A percentile compares a stretch with the other conserved stretches of the same genome.
Conservation (phyloP, 2,888 invertebrate genomes). For the Rhodophaea formosa region DNA sequence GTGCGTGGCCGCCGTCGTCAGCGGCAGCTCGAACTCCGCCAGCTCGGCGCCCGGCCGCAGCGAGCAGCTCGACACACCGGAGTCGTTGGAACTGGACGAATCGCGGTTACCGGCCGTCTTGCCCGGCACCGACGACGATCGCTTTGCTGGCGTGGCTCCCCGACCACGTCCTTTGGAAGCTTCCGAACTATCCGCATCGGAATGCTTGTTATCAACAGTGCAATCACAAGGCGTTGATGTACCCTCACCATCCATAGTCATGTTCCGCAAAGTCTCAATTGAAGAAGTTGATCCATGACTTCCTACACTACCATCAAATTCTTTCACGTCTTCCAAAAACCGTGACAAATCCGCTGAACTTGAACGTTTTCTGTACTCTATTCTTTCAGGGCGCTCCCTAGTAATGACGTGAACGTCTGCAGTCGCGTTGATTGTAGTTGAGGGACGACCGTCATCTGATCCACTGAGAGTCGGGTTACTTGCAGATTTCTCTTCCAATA, state of each 20-base stretch:
- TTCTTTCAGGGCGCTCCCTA: constrained; percentile 35
- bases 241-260: constrained; percentile 47
- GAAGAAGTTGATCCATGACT: constrained; percentile 70
- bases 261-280: constrained; percentile 71
- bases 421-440: constrained; percentile 13
- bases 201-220: constrained; percentile 49
- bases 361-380: constrained; percentile 80
- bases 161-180: constrained; percentile 46
- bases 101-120: constrained; percentile 86
- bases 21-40: constrained; percentile 83
- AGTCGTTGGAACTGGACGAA: constrained; percentile 91
- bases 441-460: constrained; percentile 34
- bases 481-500: constrained; percentile 82
- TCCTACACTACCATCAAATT: constrained; percentile 70
- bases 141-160: constrained; percentile 35
- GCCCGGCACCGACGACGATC: constrained; percentile 80
- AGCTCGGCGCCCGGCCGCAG: constrained; percentile 73
- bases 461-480: constrained; percentile 85
- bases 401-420: constrained; percentile 27
- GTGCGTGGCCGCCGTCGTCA: constrained; percentile 76
- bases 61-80: constrained; percentile 87
- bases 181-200: constrained; percentile 68
- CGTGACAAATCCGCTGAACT: constrained; percentile 88
- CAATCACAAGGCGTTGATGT: constrained; percentile 63
- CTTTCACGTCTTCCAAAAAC: constrained; percentile 83